These are phyloP conservation scores for Thaumetopoea pityocampa DNA, from an alignment of 1,140 invertebrate genomes.

Conservation along the genomic window DNA sequence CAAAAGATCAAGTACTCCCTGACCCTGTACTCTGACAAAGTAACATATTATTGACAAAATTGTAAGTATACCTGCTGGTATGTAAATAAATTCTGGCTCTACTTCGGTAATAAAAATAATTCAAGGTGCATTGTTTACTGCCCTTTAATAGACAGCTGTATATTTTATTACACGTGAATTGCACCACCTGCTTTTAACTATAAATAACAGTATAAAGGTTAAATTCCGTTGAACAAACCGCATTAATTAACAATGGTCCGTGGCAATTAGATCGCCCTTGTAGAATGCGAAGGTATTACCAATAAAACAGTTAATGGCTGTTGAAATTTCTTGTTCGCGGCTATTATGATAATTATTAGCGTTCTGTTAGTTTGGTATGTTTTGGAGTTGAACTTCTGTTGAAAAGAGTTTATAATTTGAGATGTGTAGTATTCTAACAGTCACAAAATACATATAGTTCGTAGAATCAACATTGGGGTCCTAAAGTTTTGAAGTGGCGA, in stretches of 20 bases:
- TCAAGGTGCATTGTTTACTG: conserved; percentile 33
- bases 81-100: too few relatives aligned
- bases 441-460: too few relatives aligned
- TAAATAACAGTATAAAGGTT: conserved; percentile 18
- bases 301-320: conserved; percentile 7
- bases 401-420: too few relatives aligned
- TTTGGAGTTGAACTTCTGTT: too few relatives aligned
- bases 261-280: conserved; percentile 20
- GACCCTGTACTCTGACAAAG: too few relatives aligned
- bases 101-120: too few relatives aligned
- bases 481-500: too few relatives aligned
- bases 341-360: conserved; percentile 2
- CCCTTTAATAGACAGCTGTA: conserved; percentile 40
- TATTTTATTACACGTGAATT: conserved; percentile 16
- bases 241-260: conserved; percentile 7
- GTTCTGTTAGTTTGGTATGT: background rate
- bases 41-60: too few relatives aligned
- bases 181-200: conserved; percentile 22
- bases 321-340: conserved; percentile 8
- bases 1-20: too few relatives aligned
- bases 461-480: too few relatives aligned
- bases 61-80: too few relatives aligned
- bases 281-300: conserved; percentile 7
- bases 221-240: conserved; percentile 8
- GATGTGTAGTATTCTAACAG: too few relatives aligned